Evolutionary conservation across 1,140 invertebrate species (phyloP).

Genomic region (Calosoma granatense): DNA sequence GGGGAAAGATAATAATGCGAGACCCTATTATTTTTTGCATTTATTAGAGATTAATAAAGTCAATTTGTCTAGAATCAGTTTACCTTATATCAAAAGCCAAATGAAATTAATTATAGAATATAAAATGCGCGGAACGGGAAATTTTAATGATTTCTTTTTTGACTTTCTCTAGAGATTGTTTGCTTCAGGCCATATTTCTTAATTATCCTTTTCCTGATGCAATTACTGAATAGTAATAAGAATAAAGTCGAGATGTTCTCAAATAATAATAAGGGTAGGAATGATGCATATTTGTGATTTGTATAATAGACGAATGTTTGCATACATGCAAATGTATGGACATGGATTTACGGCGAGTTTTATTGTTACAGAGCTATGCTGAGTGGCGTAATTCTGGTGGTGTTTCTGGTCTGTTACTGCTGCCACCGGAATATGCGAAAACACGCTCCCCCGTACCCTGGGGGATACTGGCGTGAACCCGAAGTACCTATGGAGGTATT

Average conservation of each 20-base stretch:
- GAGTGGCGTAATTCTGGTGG: slow-evolving; percentile 47
- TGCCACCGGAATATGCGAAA: slow-evolving; percentile 53
- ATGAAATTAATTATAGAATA: neutral
- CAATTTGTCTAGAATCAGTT: neutral
- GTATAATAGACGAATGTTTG: too few relatives aligned
- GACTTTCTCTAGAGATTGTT: neutral
- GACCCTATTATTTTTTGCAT: too few relatives aligned
- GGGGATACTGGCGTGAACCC: slow-evolving; percentile 46
- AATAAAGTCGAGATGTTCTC: too few relatives aligned
- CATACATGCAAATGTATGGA: too few relatives aligned
- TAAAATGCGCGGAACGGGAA: neutral
- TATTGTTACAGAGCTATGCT: slow-evolving; percentile 45
- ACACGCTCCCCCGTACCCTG: slow-evolving; percentile 43
- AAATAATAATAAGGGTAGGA: too few relatives aligned
- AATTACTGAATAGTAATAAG: too few relatives aligned
- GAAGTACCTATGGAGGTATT: slow-evolving; percentile 53
- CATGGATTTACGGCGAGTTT: too few relatives aligned
- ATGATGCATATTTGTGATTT: too few relatives aligned
- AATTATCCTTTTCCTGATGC: too few relatives aligned
- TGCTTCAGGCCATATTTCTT: too few relatives aligned
- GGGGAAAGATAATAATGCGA: too few relatives aligned
- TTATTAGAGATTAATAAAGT: too few relatives aligned
- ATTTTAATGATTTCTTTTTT: neutral
- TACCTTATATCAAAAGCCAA: neutral
- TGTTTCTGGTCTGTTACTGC: slow-evolving; percentile 53